Base-by-base conservation (phyloP, 2,797 vertebrate genomes). In the Macropodus opercularis region DNA sequence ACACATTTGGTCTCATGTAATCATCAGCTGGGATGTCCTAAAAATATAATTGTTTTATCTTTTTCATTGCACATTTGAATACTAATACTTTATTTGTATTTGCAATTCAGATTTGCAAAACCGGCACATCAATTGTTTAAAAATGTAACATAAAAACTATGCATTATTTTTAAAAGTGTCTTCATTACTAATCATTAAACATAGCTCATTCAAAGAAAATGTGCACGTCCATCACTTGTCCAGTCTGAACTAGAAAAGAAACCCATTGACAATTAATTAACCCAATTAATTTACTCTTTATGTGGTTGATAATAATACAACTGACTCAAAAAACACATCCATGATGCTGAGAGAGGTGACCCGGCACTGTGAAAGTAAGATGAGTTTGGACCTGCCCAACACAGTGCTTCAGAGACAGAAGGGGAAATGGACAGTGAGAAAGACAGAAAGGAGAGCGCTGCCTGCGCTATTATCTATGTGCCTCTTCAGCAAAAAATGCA, bases 381-480 rank as follows among this genome's bases (percentile, higher is more conserved):
- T 68, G 70, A 79, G 78, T 74, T 79, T 64, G 67, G 84, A 87
- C 88, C 86, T 87, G 86, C 85, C 89, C 82, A 80, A 77, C 87
- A 75, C 35, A 42, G 43, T 63, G 87, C 87, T 81, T 85, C 61
- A 85, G 78, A 82, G 83, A 87, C 65, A 68, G 70, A 68, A 26
- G 39, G 65, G 67, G 65, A 63, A 56, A 72, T 70, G 64, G 65
- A 79, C 63, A 72, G 74, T 44, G 56, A 64, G 63, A 75, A 77
- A 77, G 80, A 87, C 60, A 88, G 81, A 83, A 63, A 81, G 64
- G 72, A 66, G 43, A 78, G 72, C 81, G 89, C 94, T 94, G 93
- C 95, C 96, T 97, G 98, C 96, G 95, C 95, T 96, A 98, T 97
- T 96, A 96, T 95, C 92, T 88, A 90, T 92, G 94, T 95, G 95